Evolutionary conservation across 2,113 vertebrate genomes (phyloP), one percentile per base, ranked within the genome.

Genomic region (Seriola rivoliana): DNA sequence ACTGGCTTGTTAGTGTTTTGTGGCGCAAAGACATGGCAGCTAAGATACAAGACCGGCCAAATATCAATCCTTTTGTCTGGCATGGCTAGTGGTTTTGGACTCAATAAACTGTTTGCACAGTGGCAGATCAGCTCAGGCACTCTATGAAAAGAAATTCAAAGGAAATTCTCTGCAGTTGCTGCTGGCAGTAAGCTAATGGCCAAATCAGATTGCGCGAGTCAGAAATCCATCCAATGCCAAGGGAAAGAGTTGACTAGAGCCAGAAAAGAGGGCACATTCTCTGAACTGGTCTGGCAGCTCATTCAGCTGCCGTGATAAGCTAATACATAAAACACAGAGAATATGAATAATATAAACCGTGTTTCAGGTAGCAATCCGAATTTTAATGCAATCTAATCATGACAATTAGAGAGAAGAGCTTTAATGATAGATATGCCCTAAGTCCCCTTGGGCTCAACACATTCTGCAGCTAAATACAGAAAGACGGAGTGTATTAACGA

Each of bases 31-130:
- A 81, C 16, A 21, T 48, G 13, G 54, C 46, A 50, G 64, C 73
- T 14, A 57, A 70, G 68, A 69, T 10, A 66, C 67, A 52, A 55
- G 58, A 48, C 11, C 29, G 59, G 57, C 48, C 67, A 67, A 64
- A 75, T 71, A 68, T 80, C 55, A 86, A 65, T 89, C 34, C 34
- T 29, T 86, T 84, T 66, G 40, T 81, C 77, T 85, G 69, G 46
- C 74, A 19, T 44, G 32, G 40, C 54, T 83, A 55, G 23, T 42
- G 58, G 63, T 76, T 89, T 19, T 85, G 67, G 82, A 82, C 59
- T 81, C 67, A 66, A 72, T 73, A 75, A 88, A 88, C 75, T 29
- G 69, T 80, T 88, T 85, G 67, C 75, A 36, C 40, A 19, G 82
- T 57, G 44, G 66, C 77, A 62, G 66, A 74, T 48, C 50, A 55